phyloP scores from a whole-genome alignment of 2,113 vertebrate species.

The Tauraco erythrolophus region DNA sequence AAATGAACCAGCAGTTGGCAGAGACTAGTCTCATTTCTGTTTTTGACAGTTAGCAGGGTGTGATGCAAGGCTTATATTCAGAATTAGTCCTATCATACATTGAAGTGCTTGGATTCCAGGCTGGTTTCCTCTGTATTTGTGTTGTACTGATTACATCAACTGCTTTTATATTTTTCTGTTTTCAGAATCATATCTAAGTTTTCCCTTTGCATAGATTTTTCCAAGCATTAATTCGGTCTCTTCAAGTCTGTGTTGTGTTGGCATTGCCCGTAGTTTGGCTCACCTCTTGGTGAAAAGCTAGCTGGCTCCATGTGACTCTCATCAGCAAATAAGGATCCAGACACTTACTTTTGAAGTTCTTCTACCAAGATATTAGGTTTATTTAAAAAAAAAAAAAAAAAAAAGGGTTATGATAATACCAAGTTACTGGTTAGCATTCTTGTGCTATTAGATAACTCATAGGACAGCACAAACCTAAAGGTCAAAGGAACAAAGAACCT shows the following conservation, averaged over 20 bases:
- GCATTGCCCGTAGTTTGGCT: neutral
- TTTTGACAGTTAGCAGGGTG: constrained; percentile 27
- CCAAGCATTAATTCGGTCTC: neutral
- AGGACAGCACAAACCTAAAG: neutral
- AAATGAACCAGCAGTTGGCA: constrained; percentile 31
- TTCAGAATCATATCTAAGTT: neutral
- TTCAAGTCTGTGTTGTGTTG: neutral
- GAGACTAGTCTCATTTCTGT: neutral
- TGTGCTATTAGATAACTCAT: neutral
- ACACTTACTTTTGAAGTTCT: neutral
- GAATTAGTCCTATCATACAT: neutral
- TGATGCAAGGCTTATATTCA: neutral
- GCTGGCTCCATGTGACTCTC: neutral
- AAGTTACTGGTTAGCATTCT: neutral
- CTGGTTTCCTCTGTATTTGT: neutral
- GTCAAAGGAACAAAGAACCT: neutral
- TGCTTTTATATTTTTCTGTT: neutral
- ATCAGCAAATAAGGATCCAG: neutral
- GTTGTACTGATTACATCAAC: neutral
- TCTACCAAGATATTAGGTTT: neutral
- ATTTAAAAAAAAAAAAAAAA: neutral
- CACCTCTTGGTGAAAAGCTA: neutral
- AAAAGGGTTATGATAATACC: neutral
- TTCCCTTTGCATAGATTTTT: neutral
- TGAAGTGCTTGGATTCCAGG: neutral